These are phyloP conservation scores for Eustalomyia histrio DNA, from an alignment of 2,888 invertebrate genomes.

Conservation along the genomic window DNA sequence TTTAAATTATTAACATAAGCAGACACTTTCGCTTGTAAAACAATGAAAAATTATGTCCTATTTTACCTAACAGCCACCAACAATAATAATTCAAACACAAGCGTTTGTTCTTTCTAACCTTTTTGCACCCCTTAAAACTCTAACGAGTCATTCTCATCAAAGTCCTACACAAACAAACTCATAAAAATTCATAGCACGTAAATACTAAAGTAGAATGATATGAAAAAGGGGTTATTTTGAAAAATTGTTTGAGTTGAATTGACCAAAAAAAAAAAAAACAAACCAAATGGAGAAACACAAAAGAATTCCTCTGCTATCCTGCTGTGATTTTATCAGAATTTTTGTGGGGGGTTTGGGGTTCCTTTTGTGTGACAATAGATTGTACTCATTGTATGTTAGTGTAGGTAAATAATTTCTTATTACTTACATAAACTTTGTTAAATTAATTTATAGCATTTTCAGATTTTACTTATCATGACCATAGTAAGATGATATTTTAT, in stretches of 20 bases:
- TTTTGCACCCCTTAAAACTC: background rate
- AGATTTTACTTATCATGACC: background rate
- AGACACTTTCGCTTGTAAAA: slow-evolving; percentile 41
- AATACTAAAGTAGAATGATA: background rate
- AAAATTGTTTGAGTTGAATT: slow-evolving; percentile 10
- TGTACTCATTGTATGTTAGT: background rate
- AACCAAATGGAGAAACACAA: slow-evolving; percentile 1
- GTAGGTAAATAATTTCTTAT: slow-evolving; percentile 39
- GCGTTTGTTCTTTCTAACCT: slow-evolving; percentile 25
- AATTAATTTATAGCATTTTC: slow-evolving; percentile 64
- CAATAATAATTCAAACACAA: slow-evolving; percentile 15
- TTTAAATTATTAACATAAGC: slow-evolving; percentile 46
- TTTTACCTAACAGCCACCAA: slow-evolving; percentile 33
- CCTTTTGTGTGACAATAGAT: background rate
- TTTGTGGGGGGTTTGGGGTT: slow-evolving; percentile 30
- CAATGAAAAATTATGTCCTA: slow-evolving; percentile 48
- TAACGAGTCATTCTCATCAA: background rate
- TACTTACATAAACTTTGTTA: slow-evolving; percentile 50
- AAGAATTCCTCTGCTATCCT: slow-evolving; percentile 45
- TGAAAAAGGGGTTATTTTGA: slow-evolving; percentile 3
- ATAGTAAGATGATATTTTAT: slow-evolving; percentile 22
- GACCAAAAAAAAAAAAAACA: slow-evolving; percentile 39
- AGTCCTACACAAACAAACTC: slow-evolving; percentile 32
- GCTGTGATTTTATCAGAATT: slow-evolving; percentile 62
- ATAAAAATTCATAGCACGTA: slow-evolving; percentile 64